A percentile compares a stretch with the other conserved stretches of the same genome.
These are phyloP conservation scores for Sebastolobus alascanus DNA, from an alignment of 2,797 vertebrate species.

Conservation along the genomic window DNA sequence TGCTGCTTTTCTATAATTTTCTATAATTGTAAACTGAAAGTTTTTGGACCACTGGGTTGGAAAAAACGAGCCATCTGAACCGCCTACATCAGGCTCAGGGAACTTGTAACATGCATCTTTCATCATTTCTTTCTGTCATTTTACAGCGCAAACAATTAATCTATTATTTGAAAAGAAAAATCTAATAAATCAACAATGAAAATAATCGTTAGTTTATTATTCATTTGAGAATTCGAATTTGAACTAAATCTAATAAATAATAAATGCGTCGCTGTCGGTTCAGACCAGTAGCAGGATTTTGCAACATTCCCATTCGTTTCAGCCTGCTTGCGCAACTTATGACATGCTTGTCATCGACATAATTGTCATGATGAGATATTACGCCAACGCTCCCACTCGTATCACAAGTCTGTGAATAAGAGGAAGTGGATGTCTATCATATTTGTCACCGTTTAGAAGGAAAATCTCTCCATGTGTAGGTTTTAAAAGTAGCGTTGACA, in stretches of 20 bases:
- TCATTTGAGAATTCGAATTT: background rate
- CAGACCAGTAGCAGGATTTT: background rate
- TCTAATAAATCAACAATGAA: background rate
- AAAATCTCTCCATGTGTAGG: background rate
- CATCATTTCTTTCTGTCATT: background rate
- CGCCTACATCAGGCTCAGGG: too few species aligned
- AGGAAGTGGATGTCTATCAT: constrained; percentile 15
- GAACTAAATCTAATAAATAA: background rate
- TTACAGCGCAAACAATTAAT: background rate
- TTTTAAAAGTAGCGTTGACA: constrained; percentile 4
- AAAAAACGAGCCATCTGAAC: background rate
- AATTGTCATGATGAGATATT: constrained; percentile 24
- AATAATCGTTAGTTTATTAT: background rate
- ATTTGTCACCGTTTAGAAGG: constrained; percentile 26
- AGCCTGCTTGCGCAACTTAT: constrained; percentile 18
- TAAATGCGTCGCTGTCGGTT: background rate
- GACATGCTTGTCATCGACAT: constrained; percentile 11
- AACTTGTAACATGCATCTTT: background rate
- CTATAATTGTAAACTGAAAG: background rate
- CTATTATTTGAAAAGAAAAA: background rate
- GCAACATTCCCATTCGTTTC: constrained; percentile 15
- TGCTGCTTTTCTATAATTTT: background rate
- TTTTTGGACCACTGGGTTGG: background rate
- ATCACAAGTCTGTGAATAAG: constrained; percentile 7
- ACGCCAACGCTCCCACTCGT: constrained; percentile 29